Conservation (phyloP, 2,797 vertebrate genomes). For the Sylvia borin region DNA sequence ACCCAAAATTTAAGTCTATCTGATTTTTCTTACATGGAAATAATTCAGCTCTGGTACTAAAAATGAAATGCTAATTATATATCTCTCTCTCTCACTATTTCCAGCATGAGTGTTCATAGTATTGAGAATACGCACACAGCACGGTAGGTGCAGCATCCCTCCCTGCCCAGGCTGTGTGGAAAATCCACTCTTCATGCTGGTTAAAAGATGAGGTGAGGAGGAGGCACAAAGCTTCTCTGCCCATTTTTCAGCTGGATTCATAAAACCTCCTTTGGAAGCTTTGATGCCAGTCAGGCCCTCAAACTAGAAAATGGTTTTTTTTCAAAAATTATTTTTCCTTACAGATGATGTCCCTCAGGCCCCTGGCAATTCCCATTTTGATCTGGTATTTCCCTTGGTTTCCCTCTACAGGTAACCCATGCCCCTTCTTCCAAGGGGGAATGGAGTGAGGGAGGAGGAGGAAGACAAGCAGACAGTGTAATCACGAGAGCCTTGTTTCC, state of each 20-base stretch:
- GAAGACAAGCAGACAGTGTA: background rate
- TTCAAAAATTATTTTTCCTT: background rate
- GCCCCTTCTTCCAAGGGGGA: background rate
- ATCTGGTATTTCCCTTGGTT: background rate
- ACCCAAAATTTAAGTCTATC: slow-evolving; percentile 1
- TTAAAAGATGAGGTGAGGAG: background rate
- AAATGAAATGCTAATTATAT: slow-evolving; percentile 39
- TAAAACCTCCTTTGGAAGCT: background rate
- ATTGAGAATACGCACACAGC: background rate
- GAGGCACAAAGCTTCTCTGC: background rate
- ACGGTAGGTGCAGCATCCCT: background rate
- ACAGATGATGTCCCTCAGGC: background rate
- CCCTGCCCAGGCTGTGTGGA: background rate
- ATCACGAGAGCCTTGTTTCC: background rate
- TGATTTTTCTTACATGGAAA: slow-evolving; percentile 14
- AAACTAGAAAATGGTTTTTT: fast-evolving
- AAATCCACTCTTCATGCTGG: background rate
- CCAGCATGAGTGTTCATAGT: background rate
- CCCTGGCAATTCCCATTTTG: background rate
- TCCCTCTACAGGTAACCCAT: background rate
- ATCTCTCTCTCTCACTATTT: background rate
- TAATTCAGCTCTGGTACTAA: slow-evolving; percentile 15
- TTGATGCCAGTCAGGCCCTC: background rate
- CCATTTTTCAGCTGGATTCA: background rate
- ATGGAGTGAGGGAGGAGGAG: background rate